Percentiles rank a stretch among this genome's conserved stretches.
Conservation (phyloP, 2,797 vertebrate genomes). For the Cygnus olor region DNA sequence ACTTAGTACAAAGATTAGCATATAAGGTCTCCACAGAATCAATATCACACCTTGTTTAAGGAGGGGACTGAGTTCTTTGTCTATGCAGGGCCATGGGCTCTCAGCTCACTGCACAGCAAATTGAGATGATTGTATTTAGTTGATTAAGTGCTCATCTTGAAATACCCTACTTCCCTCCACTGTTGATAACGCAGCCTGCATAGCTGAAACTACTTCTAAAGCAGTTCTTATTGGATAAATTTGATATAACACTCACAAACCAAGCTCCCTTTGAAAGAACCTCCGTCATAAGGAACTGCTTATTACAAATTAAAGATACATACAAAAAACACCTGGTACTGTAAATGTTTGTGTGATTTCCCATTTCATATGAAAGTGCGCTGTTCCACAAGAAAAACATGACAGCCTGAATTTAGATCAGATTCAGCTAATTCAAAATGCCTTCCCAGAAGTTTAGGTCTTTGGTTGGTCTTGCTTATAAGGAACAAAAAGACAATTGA, state of each 20-base stretch:
- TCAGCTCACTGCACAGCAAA: neutral
- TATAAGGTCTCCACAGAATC: neutral
- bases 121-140: neutral
- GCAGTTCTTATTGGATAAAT: neutral
- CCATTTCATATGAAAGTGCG: neutral
- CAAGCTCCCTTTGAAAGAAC: neutral
- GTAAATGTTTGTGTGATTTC: neutral
- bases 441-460: neutral
- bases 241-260: neutral
- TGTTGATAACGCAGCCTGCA: neutral
- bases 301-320: neutral
- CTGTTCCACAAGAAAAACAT: neutral
- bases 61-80: rapidly evolving
- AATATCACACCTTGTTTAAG: neutral
- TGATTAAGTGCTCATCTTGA: neutral
- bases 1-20: neutral
- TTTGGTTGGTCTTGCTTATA: neutral
- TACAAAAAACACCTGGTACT: neutral
- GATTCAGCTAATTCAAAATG: neutral
- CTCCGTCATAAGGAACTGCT: neutral
- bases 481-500: neutral
- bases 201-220: neutral
- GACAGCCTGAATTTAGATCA: neutral
- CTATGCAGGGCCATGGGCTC: neutral
- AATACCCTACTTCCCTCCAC: neutral